phyloP scores from a whole-genome alignment of 2,113 vertebrate species.

The Pao palembangensis region DNA sequence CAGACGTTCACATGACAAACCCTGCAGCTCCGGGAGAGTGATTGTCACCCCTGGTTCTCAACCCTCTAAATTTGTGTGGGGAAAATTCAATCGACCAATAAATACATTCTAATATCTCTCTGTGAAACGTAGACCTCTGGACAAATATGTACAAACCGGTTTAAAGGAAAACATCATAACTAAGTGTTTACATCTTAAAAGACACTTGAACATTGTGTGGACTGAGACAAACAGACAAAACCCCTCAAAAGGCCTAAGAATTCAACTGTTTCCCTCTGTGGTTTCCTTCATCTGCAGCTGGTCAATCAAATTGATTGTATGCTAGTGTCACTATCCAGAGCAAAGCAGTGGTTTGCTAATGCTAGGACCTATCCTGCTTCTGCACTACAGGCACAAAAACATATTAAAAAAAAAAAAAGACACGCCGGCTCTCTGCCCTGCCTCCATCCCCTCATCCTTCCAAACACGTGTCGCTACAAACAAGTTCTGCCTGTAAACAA shows the following conservation, averaged over 20 bases:
- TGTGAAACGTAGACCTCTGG: constrained; percentile 38
- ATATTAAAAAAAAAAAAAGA: constrained; percentile 37
- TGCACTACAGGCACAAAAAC: constrained; percentile 59
- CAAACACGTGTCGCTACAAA: constrained; percentile 31
- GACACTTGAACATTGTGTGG: constrained; percentile 45
- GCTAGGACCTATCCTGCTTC: constrained; percentile 38
- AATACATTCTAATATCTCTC: constrained; percentile 74
- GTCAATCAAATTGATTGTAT: constrained; percentile 51
- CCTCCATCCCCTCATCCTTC: constrained; percentile 9
- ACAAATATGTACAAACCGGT: constrained; percentile 65
- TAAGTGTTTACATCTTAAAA: constrained; percentile 62
- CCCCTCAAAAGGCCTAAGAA: constrained; percentile 19
- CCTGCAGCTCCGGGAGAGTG: constrained; percentile 29
- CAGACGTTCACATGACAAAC: constrained; percentile 12
- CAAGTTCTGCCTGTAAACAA: constrained; percentile 68
- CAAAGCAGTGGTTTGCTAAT: constrained; percentile 35
- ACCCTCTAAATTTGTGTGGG: constrained; percentile 33
- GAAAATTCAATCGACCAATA: constrained; percentile 65
- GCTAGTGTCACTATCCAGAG: constrained; percentile 54
- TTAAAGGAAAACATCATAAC: constrained; percentile 41
- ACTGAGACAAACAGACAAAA: constrained; percentile 30
- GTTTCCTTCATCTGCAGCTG: not conserved
- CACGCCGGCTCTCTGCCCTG: constrained; percentile 49
- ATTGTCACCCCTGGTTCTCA: constrained; percentile 42
- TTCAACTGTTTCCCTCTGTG: not conserved